These are phyloP conservation scores for Heteromormyrus szaboi DNA, from an alignment of 2,797 vertebrate species.

Conservation along the genomic window DNA sequence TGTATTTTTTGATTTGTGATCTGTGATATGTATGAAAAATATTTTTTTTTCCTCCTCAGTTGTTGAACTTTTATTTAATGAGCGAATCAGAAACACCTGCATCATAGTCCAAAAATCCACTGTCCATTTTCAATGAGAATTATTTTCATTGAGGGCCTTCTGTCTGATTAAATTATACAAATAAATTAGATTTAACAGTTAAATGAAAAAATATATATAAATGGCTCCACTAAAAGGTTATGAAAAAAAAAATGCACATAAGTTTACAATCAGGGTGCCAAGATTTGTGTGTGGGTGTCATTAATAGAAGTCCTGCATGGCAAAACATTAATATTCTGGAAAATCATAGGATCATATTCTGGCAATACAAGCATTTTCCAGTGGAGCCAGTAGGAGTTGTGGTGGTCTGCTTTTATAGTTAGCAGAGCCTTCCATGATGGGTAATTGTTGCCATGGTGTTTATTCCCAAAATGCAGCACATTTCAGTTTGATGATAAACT, in stretches of 20 bases:
- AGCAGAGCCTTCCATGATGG: background rate
- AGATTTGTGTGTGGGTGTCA: conserved; percentile 16
- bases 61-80: background rate
- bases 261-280: conserved; percentile 17
- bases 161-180: background rate
- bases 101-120: background rate
- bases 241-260: background rate
- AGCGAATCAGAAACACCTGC: background rate
- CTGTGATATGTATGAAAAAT: background rate
- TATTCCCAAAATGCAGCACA: background rate
- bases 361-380: background rate
- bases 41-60: background rate
- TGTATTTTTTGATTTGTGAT: background rate
- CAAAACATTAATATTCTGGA: conserved; percentile 19
- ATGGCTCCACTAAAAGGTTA: conserved; percentile 14
- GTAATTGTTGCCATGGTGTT: background rate
- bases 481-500: background rate
- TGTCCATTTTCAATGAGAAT: background rate
- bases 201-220: background rate
- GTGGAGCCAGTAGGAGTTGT: background rate
- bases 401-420: background rate
- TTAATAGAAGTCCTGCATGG: conserved; percentile 25
- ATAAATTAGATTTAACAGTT: background rate
- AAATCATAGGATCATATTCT: conserved; percentile 28
- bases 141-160: background rate